These are phyloP conservation scores for Eucera pruinosa DNA, from an alignment of 2,888 invertebrate genomes.

Conservation along the genomic window DNA sequence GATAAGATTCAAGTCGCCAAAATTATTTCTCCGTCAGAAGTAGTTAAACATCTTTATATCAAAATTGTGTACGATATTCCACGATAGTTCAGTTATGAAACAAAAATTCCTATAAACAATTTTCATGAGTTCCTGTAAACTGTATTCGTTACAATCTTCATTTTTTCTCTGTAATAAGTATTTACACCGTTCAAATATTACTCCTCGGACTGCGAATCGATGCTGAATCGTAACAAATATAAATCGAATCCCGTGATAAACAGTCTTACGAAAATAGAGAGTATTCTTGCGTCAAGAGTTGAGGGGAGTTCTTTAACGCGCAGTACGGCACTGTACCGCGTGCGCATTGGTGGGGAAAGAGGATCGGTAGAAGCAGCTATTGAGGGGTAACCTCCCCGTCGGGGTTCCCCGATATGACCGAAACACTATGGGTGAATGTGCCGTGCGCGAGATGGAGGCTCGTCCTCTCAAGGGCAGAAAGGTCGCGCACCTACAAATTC, in stretches of 20 bases:
- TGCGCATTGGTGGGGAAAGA: constrained; percentile 27
- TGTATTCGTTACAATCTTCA: background rate
- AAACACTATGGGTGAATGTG: constrained; percentile 67
- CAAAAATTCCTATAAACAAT: background rate
- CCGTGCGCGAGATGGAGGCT: constrained; percentile 70
- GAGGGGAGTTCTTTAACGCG: background rate
- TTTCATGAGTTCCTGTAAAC: background rate
- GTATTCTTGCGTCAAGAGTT: background rate
- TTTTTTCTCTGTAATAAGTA: background rate
- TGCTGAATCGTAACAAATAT: background rate
- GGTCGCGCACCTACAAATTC: constrained; percentile 70
- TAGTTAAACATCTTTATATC: background rate
- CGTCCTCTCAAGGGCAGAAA: constrained; percentile 80
- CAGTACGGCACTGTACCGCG: constrained; percentile 23
- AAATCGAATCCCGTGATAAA: background rate
- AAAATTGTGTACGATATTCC: too few species aligned
- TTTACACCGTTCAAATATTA: background rate
- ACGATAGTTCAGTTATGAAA: background rate
- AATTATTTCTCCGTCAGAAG: background rate
- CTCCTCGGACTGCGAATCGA: background rate
- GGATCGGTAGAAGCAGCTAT: background rate
- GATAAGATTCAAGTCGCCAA: constrained; percentile 4
- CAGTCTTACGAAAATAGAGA: background rate
- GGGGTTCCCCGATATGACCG: constrained; percentile 33
- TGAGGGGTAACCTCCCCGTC: constrained; percentile 51